These are phyloP conservation scores for Sussaba pulchella DNA, from an alignment of 2,888 invertebrate genomes.

Conservation along the genomic window DNA sequence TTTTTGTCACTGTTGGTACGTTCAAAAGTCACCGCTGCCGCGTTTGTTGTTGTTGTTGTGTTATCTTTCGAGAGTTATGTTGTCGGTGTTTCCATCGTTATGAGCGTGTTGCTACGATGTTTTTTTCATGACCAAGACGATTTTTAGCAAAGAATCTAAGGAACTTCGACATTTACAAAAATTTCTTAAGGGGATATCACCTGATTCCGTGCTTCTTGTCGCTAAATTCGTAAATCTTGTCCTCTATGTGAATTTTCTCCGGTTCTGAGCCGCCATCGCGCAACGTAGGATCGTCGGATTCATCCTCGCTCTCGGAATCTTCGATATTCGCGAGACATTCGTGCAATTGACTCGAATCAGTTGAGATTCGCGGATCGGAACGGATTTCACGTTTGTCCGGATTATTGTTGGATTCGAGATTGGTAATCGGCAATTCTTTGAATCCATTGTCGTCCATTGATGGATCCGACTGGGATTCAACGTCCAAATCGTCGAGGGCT, in stretches of 20 bases:
- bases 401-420: slow-evolving; percentile 46
- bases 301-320: slow-evolving; percentile 35
- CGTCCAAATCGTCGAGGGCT: slow-evolving; percentile 67
- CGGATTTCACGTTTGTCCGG: slow-evolving; percentile 25
- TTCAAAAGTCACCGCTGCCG: too few relatives aligned
- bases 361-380: background rate
- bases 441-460: background rate
- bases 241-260: slow-evolving; percentile 67
- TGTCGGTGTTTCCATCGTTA: too few relatives aligned
- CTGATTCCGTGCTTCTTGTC: slow-evolving; percentile 78
- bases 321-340: background rate
- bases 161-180: too few relatives aligned
- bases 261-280: background rate
- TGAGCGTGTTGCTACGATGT: too few relatives aligned
- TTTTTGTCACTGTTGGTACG: too few relatives aligned
- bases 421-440: slow-evolving; percentile 61
- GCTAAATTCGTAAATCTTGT: slow-evolving; percentile 79
- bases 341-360: background rate
- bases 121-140: too few relatives aligned
- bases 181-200: slow-evolving; percentile 68
- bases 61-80: too few relatives aligned
- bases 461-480: slow-evolving; percentile 55
- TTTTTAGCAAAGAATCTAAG: too few relatives aligned
- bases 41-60: too few relatives aligned
- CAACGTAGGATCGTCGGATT: slow-evolving; percentile 26